Conservation (phyloP, 2,113 vertebrate genomes). For the Trachemys scripta region DNA sequence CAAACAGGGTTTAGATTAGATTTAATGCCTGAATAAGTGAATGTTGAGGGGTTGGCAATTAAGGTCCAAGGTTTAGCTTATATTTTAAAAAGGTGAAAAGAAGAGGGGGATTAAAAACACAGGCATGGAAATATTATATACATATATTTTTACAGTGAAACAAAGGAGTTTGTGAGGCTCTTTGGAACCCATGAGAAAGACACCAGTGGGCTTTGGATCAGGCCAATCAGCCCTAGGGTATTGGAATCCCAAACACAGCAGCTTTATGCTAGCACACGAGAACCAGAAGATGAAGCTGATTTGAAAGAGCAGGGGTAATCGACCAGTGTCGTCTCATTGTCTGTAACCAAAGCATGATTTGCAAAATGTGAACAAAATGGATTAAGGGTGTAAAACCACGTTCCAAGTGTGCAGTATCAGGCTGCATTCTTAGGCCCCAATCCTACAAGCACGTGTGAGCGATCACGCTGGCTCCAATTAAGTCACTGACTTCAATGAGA, state of each 20-base stretch:
- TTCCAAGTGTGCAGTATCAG: not conserved
- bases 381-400: not conserved
- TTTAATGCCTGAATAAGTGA: not conserved
- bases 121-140: not conserved
- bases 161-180: not conserved
- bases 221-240: rapidly evolving
- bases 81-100: not conserved
- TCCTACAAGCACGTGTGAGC: not conserved
- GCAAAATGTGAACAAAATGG: not conserved
- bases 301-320: not conserved
- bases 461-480: not conserved
- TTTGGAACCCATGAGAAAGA: not conserved
- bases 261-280: rapidly evolving
- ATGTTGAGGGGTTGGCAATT: not conserved
- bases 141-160: not conserved
- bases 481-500: not conserved
- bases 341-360: not conserved
- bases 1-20: not conserved
- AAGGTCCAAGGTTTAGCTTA: not conserved
- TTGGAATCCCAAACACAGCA: not conserved
- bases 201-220: not conserved
- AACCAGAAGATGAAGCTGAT: not conserved
- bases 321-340: rapidly evolving
- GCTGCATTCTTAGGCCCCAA: not conserved
- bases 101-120: not conserved